Evolutionary conservation across 2,888 invertebrate genomes (phyloP), one percentile per base, ranked within the genome.

Genomic region (Gibbula magus): DNA sequence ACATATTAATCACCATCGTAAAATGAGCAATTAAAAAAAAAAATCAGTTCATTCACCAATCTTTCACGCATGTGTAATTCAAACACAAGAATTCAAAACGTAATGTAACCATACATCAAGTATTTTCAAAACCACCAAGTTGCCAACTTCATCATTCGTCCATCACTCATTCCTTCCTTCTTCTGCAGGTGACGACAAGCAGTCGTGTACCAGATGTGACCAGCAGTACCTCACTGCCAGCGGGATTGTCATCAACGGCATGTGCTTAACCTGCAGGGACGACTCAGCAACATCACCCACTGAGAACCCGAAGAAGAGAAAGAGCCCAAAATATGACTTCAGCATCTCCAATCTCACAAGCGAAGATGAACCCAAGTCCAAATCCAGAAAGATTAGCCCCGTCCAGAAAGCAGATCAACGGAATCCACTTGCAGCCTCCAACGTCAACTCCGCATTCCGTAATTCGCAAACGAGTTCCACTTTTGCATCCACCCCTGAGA

Each of bases 291-390:
- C 13, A 52, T 20, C 51, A 3, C 45, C 32, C 13, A n/a, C 52
- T 10, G 32, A 32, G 51, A 66, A 39, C 13, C 45, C 35, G 20
- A 75, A 53, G 35, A 53, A 75, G 45, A n/a, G 16, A 56, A 82
- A 35, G 20, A 25, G 51, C 67, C 80, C 80, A 18, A 77, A 84
- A 4, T 85, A 86, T 52, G 87, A 89, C 78, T 89, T 89, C 80
- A 89, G 89, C 79, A 89, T 89, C 53, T 86, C 88, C 10, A 87
- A 86, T 73, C 81, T 89, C 16, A 89, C 89, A 5, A 56, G 70
- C 3, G 22, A 53, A 18, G 82, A 82, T 73, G 54, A 29, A 32
- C 18, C 18, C 67, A 32, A 20, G 29, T 53, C 75, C n/a, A 70
- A 39, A 20, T 70, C 70, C 16, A 70, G 39, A 7, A 70, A 70